Base-by-base conservation (phyloP, 2,797 vertebrate species). In the Acridotheres tristis region DNA sequence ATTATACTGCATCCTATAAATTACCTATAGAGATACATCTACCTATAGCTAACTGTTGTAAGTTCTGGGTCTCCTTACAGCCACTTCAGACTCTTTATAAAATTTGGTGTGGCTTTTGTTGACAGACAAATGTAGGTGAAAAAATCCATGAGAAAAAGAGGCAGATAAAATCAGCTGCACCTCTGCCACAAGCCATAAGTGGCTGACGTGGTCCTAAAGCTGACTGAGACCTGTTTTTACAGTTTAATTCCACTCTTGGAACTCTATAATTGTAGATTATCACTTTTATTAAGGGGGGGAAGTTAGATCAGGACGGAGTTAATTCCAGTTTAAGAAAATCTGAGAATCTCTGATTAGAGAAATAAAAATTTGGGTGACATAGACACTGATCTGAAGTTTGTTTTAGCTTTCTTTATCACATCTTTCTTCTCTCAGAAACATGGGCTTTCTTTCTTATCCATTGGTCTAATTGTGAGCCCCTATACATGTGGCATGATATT, bases 21-120 rank as follows among this genome's bases (percentile, higher is more conserved):
- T 47, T 81, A 40, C 16, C 8, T 55, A 14, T 22, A 16, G 20
- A 0, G 0, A 63, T 21, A 16, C 1, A 6, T 77, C 6, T 42
- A 29, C 30, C 12, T 45, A 14, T 10, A 47, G 6, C 13, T 74
- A 10, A 13, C 25, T 69, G 8, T 5, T 81, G 1, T 45, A 40
- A 40, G 0, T 36, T 82, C 51, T 76, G 26, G 1, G 4, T 55
- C 13, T 85, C 11, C 17, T 30, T 54, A 32, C 13, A 26, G 21
- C 10, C 13, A 27, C 4, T 59, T 55, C 23, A 62, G 38, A 78
- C 13, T 67, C 16, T 71, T 26, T 13, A 38, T 20, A 83, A 71
- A 6, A 26, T 42, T 77, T 66, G 67, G 0, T 2, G 1, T 45
- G 32, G 12, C 7, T 78, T 85, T 32, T 71, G 18, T 36, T 66